These are phyloP conservation scores for Lepisosteus oculatus DNA, from an alignment of 2,113 vertebrate species.

Conservation along the genomic window DNA sequence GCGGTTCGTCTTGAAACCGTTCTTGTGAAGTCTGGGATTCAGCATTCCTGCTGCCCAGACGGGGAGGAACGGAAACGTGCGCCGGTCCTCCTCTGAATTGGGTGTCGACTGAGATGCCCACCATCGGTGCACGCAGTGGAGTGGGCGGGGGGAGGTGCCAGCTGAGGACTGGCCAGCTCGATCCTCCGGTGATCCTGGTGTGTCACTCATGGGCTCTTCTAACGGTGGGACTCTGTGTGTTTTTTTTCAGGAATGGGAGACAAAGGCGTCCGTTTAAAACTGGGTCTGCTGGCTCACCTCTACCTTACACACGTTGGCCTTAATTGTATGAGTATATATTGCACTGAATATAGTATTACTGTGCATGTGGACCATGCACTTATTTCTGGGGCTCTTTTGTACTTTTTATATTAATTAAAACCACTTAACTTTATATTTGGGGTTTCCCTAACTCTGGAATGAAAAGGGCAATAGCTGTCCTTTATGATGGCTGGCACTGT, in stretches of 20 bases:
- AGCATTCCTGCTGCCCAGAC: too few relatives aligned
- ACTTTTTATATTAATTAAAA: slow-evolving; percentile 23
- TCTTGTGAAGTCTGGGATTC: too few relatives aligned
- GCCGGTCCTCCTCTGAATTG: not conserved
- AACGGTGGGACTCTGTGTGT: too few relatives aligned
- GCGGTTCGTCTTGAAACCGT: too few relatives aligned
- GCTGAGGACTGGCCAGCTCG: too few relatives aligned
- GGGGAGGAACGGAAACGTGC: not conserved
- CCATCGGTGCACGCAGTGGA: too few relatives aligned
- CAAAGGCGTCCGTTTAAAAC: slow-evolving; percentile 60
- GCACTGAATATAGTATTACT: slow-evolving; percentile 24
- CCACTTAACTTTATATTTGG: slow-evolving; percentile 1
- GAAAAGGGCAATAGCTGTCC: not conserved
- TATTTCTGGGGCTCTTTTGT: slow-evolving; percentile 19
- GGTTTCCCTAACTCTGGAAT: not conserved
- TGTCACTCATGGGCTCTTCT: too few relatives aligned
- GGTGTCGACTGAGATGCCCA: too few relatives aligned
- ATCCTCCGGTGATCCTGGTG: too few relatives aligned
- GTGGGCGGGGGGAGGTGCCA: too few relatives aligned
- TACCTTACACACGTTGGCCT: slow-evolving; percentile 27
- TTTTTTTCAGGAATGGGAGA: slow-evolving; percentile 70
- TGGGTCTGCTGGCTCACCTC: not conserved
- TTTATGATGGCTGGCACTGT: slow-evolving; percentile 4
- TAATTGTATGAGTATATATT: slow-evolving; percentile 24
- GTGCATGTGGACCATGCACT: slow-evolving; percentile 57